Evolutionary conservation across 2,797 vertebrate species (phyloP).

Genomic region (Falco biarmicus): DNA sequence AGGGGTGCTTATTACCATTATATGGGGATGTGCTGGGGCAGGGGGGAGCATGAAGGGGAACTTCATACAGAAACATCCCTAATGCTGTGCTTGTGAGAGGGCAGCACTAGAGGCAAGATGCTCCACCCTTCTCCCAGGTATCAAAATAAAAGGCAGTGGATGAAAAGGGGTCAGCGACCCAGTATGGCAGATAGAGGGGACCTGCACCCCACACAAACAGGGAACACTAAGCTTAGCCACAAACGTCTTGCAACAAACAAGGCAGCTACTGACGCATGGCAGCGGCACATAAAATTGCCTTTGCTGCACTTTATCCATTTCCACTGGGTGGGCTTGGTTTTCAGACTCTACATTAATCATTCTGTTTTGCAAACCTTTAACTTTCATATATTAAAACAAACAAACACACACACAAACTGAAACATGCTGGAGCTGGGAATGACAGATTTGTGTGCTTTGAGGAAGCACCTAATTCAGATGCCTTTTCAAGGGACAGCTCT

Average conservation of each 20-base stretch:
- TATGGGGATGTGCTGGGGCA: neutral
- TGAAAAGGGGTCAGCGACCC: neutral
- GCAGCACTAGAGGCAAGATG: neutral
- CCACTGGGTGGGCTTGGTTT: slow-evolving; percentile 37
- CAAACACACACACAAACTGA: neutral
- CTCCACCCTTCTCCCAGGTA: neutral
- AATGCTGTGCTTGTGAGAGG: neutral
- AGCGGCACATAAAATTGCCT: neutral
- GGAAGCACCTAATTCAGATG: slow-evolving; percentile 6
- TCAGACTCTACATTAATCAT: slow-evolving; percentile 48
- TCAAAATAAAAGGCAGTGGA: neutral
- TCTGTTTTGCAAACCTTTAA: slow-evolving; percentile 59
- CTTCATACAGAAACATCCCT: neutral
- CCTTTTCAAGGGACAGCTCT: neutral
- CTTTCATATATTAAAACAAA: neutral
- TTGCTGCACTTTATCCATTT: slow-evolving; percentile 31
- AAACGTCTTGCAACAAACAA: neutral
- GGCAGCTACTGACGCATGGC: neutral
- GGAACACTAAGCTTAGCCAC: neutral
- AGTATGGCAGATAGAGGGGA: neutral
- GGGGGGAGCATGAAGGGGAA: neutral
- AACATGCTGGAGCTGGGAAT: neutral
- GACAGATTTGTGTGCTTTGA: slow-evolving; percentile 6
- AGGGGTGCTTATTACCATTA: neutral
- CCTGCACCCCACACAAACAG: neutral